These are phyloP conservation scores for Lycocerus yunnanus DNA, from an alignment of 2,888 invertebrate genomes.

Conservation along the genomic window DNA sequence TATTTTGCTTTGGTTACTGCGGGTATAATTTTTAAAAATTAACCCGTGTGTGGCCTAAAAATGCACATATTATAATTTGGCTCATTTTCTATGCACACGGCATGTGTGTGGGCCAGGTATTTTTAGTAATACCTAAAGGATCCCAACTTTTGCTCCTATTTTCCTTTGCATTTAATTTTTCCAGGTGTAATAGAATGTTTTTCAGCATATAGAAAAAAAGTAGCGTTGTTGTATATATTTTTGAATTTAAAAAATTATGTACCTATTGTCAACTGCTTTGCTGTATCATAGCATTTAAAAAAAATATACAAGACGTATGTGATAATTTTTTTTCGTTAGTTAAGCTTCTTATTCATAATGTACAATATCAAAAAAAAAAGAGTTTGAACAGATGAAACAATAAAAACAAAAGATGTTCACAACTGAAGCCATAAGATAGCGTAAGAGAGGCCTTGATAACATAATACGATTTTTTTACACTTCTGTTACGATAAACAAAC, in stretches of 20 bases:
- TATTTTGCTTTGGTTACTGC: conserved; percentile 17
- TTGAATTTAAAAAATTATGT: neutral
- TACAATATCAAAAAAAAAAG: neutral
- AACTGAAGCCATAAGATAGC: conserved; percentile 17
- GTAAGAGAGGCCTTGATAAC: conserved; percentile 27
- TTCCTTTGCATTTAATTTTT: conserved; percentile 22
- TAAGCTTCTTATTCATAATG: neutral
- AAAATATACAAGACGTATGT: neutral
- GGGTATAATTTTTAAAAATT: conserved; percentile 20
- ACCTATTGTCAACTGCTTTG: conserved; percentile 2
- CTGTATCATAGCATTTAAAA: neutral
- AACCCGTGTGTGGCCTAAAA: conserved; percentile 20
- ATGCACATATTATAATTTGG: conserved; percentile 9
- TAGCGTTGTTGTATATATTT: neutral
- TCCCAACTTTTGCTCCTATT: conserved; percentile 47
- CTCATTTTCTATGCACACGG: conserved; percentile 43
- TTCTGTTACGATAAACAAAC: neutral
- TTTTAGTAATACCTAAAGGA: conserved; percentile 50
- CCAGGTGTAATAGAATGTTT: neutral
- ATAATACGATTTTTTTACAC: conserved; percentile 17
- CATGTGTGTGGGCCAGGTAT: conserved; percentile 55
- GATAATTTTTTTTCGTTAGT: neutral
- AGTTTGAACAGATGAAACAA: conserved; percentile 1
- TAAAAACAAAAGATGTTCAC: conserved; percentile 1
- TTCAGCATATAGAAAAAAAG: neutral